phyloP scores from a whole-genome alignment of 2,113 vertebrate species.

The Phaethon lepturus region DNA sequence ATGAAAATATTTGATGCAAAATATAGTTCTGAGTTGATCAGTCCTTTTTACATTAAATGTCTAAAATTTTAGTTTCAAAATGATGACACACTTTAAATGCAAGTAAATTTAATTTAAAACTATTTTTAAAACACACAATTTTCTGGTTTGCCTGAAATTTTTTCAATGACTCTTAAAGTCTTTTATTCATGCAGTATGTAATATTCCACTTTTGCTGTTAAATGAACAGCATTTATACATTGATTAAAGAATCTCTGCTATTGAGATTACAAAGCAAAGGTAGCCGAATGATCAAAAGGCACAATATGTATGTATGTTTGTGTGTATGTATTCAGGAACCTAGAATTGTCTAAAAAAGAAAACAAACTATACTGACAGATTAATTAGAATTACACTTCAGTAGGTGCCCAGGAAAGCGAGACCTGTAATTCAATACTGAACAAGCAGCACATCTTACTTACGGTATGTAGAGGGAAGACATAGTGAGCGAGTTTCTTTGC shows the following conservation, averaged over 20 bases:
- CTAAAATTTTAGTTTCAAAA: not conserved
- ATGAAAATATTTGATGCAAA: not conserved
- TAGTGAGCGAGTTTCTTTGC: not conserved
- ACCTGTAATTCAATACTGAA: not conserved
- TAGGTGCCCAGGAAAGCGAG: not conserved
- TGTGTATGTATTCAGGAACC: not conserved
- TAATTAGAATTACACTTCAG: not conserved
- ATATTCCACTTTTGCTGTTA: not conserved
- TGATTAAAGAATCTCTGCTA: not conserved
- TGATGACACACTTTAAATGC: not conserved
- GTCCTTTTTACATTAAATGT: not conserved
- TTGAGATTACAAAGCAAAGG: slow-evolving; percentile 15
- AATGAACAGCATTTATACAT: not conserved
- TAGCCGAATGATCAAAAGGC: not conserved
- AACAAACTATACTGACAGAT: not conserved
- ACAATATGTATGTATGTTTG: not conserved
- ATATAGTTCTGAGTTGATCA: not conserved
- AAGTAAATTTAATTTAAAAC: not conserved
- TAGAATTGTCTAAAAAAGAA: not conserved
- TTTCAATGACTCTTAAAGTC: not conserved
- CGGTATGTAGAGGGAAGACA: rapidly evolving
- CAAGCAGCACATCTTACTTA: not conserved
- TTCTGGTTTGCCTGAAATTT: not conserved
- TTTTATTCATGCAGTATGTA: not conserved
- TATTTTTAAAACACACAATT: not conserved